A percentile compares a stretch with the other conserved stretches of the same genome.
Evolutionary conservation across 2,888 invertebrate genomes (phyloP).

Genomic region (Chloroclystis v-ata): DNA sequence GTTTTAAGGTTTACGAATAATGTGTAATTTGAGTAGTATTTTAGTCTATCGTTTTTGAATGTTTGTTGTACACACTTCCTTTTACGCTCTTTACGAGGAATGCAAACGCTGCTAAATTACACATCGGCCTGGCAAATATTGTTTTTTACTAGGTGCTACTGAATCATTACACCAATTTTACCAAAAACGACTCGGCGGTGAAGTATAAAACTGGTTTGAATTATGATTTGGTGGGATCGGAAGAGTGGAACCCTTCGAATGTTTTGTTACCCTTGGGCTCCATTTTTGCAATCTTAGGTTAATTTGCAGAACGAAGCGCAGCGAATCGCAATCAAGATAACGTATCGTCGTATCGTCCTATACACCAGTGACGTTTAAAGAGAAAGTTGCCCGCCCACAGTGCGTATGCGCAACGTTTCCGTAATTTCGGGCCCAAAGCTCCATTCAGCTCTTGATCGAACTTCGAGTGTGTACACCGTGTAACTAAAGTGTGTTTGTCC

Average conservation of each 20-base stretch:
- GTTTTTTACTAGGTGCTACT: background rate
- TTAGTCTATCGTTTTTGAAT: constrained; percentile 17
- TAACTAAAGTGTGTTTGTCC: constrained; percentile 21
- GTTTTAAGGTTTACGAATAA: constrained; percentile 8
- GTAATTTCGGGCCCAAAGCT: constrained; percentile 30
- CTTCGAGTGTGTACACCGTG: constrained; percentile 25
- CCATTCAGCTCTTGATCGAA: constrained; percentile 28
- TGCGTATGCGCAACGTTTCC: constrained; percentile 37
- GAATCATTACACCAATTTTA: background rate
- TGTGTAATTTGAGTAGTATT: constrained; percentile 12
- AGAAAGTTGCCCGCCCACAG: constrained; percentile 70
- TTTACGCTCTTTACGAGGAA: background rate
- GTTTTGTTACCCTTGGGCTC: background rate
- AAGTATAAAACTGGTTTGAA: no score
- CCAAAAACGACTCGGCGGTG: background rate
- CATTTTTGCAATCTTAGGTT: background rate
- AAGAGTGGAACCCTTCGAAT: no score
- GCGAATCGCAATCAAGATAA: constrained; percentile 21
- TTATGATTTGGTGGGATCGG: no score
- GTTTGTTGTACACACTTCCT: background rate
- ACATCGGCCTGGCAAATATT: constrained; percentile 1
- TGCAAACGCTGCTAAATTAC: background rate
- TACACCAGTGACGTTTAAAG: constrained; percentile 39
- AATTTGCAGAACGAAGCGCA: background rate
- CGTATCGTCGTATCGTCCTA: constrained; percentile 26